Evolutionary conservation across 2,888 invertebrate genomes (phyloP), one percentile per base, ranked within the genome.

Genomic region (Neoaliturus tenellus): DNA sequence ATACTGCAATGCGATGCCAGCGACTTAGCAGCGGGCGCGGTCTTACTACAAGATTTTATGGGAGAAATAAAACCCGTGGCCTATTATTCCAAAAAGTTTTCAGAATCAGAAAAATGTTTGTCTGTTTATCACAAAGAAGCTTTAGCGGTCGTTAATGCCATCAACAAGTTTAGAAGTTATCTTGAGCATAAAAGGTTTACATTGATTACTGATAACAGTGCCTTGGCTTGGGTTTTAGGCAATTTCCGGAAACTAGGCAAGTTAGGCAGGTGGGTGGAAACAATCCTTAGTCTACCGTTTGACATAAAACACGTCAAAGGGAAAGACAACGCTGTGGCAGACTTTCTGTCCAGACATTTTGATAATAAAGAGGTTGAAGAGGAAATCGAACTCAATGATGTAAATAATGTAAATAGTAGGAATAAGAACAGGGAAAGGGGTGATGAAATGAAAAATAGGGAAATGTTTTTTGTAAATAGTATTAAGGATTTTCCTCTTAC

Each of bases 101-200:
- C n/a, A 23, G 69, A 39, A 69, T 35, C 35, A 14, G 35, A 69
- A 28, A 69, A 39, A 20, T 39, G 35, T 69, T n/a, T 69, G 23
- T 39, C 69, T 17, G 69, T 69, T 3, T 69, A 69, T 69, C n/a
- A 69, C n/a, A 69, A 69, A 20, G 39, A 69, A 31, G 35, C 69
- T 39, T 69, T 69, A 10, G 35, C 69, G 5, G 20, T 69, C 23
- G 39, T 69, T 20, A 23, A 12, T 20, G 6, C 35, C 14, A 39
- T 67, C 28, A 67, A 69, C 39, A 69, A 39, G 23, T 69, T 69
- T 14, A 69, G 39, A 20, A 3, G n/a, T 17, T 69, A 69, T 23
- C 23, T 69, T 39, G 69, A 69, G 20, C 39, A 39, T n/a, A n/a
- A 10, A 4, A 35, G n/a, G 23, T 69, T 69, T 39, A 35, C 23